A percentile compares a stretch with the other conserved stretches of the same genome.
Conservation (phyloP, 2,888 invertebrate species). For the Acanthosepion lycidas region DNA sequence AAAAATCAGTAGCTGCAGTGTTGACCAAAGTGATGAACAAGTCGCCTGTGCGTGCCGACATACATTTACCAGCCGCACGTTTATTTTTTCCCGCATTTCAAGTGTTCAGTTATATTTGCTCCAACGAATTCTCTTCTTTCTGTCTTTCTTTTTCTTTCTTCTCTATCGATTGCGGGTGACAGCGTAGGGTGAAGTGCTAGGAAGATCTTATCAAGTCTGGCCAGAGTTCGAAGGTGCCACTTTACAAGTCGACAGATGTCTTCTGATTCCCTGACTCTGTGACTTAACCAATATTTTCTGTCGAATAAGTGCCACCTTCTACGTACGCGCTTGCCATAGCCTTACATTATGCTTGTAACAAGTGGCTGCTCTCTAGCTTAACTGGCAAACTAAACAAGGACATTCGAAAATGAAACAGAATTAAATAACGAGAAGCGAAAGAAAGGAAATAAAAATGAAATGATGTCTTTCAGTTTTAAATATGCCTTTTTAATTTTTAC, state of each 20-base stretch:
- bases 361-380: neutral
- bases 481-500: too few species aligned
- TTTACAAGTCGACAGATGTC: constrained; percentile 33
- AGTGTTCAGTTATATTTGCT: neutral
- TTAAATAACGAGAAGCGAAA: neutral
- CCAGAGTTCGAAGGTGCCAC: constrained; percentile 13
- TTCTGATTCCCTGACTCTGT: neutral
- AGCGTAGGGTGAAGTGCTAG: neutral
- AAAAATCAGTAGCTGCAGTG: too few species aligned
- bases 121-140: neutral
- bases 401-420: neutral
- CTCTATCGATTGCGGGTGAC: neutral
- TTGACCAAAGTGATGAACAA: neutral
- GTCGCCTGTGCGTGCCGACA: neutral
- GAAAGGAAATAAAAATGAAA: neutral
- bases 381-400: neutral
- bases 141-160: neutral
- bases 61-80: too few species aligned
- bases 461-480: too few species aligned
- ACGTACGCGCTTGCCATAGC: neutral
- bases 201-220: neutral
- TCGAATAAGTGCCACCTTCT: constrained; percentile 21
- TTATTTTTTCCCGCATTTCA: neutral
- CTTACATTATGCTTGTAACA: neutral
- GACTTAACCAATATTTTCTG: constrained; percentile 33